These are phyloP conservation scores for Pagrus major DNA, from an alignment of 2,113 vertebrate genomes.

Conservation along the genomic window DNA sequence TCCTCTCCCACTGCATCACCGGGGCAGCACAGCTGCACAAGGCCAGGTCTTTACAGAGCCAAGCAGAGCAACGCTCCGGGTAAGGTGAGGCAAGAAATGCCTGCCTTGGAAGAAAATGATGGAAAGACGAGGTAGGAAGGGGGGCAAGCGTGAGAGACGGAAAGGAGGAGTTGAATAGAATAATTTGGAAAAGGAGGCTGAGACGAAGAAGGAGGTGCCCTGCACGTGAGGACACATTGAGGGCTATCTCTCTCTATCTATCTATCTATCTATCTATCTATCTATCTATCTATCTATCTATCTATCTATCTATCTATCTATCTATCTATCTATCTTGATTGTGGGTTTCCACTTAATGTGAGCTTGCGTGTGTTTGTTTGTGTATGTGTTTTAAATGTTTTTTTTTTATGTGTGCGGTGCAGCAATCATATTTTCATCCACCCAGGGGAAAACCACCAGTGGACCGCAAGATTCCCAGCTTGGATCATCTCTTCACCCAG, in stretches of 20 bases:
- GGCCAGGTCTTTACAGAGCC: slow-evolving; percentile 57
- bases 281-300: slow-evolving; percentile 34
- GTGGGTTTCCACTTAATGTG: neutral
- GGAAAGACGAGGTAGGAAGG: slow-evolving; percentile 35
- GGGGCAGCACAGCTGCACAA: slow-evolving; percentile 77
- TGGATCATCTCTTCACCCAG: slow-evolving; percentile 52
- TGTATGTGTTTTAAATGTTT: slow-evolving; percentile 11
- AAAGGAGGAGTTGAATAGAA: neutral
- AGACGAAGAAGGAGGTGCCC: neutral
- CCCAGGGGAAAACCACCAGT: slow-evolving; percentile 42
- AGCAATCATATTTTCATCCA: slow-evolving; percentile 58
- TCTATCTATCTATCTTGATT: slow-evolving; percentile 14
- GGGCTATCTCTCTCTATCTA: slow-evolving; percentile 23
- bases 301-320: slow-evolving; percentile 22
- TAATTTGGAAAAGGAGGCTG: neutral
- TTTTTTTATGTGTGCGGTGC: slow-evolving; percentile 14
- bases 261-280: slow-evolving; percentile 13
- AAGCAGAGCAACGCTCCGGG: slow-evolving; percentile 49
- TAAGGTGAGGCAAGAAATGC: slow-evolving; percentile 60
- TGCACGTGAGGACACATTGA: neutral
- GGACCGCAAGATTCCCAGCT: slow-evolving; percentile 67
- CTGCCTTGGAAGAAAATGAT: slow-evolving; percentile 31
- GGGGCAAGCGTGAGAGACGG: neutral
- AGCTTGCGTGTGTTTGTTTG: slow-evolving; percentile 23
- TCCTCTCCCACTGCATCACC: slow-evolving; percentile 82